These are phyloP conservation scores for Chromobotia macracanthus DNA, from an alignment of 2,797 vertebrate genomes.

Conservation along the genomic window DNA sequence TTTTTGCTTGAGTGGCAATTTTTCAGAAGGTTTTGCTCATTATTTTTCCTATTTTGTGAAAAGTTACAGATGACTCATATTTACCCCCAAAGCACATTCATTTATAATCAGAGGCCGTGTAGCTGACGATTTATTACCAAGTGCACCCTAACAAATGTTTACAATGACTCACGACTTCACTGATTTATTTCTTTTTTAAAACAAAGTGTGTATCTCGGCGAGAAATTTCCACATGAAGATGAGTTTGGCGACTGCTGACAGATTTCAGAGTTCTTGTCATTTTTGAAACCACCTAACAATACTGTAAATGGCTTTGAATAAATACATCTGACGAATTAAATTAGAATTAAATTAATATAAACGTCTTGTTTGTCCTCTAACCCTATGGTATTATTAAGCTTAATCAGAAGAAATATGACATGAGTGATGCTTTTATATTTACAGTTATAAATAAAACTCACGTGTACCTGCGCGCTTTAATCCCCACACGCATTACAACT, in stretches of 20 bases:
- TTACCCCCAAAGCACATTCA: conserved; percentile 1
- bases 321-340: neutral
- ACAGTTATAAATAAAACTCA: neutral
- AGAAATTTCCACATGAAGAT: neutral
- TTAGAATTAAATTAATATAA: neutral
- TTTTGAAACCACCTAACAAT: neutral
- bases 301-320: neutral
- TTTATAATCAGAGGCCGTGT: neutral
- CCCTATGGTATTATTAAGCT: neutral
- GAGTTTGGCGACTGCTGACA: neutral
- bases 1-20: neutral
- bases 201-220: neutral
- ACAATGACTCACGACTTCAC: conserved; percentile 12
- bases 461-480: neutral
- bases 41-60: conserved; percentile 1
- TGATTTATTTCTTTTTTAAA: neutral
- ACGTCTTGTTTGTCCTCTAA: neutral
- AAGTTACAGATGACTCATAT: conserved; percentile 22
- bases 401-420: neutral
- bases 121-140: neutral
- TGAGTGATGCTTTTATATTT: conserved; percentile 1
- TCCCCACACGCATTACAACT: conserved; percentile 15
- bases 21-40: neutral
- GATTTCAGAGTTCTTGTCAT: neutral
- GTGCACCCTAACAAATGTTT: conserved; percentile 20